Base-by-base conservation (phyloP, 2,888 invertebrate species). In the Amiota mariae region DNA sequence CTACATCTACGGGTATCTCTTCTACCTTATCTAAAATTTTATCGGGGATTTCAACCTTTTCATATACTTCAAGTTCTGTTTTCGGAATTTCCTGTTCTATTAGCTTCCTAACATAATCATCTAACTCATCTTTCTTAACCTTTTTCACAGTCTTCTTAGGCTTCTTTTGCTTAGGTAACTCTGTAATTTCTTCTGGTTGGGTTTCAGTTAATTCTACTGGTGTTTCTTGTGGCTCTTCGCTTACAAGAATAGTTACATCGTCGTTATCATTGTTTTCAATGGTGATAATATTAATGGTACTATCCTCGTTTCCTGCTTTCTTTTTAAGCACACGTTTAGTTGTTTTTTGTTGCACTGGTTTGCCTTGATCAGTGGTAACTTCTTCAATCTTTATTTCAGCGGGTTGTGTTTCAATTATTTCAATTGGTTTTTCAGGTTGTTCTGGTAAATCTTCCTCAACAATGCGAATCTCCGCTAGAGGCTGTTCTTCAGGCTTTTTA, bases 21-120 rank as follows among this genome's bases (percentile, higher is more conserved):
- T 88, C 85, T 47, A 64, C 54, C 47, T 88, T 76, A 18, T 81
- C 79, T 54, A 84, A 2, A 36, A 36, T 80, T 81, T 88, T 82
- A 77, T 88, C 85, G 59, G 86, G 84, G 73, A 86, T 84, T 67
- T 89, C 88, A 46, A 84, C 70, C 79, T 90, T 89, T 81, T 91
- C 90, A 71, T 90, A 88, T 79, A 89, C 88, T 79, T 91, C 90
- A 3, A 89, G 82, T 77, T 89, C 89, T 1, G 88, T 87, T 77
- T 89, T 88, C 75, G 87, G 84, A 76, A 87, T 85, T 78, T 89
- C 86, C 78, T 87, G 77, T 72, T 88, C 87, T 51, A 88, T 82
- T 4, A 88, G 74, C 71, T 82, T 80, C 72, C 81, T 78, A n/a
- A 88, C 83, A 73, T 87, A 87, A 10, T 87, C 82, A 54, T 87